A percentile compares a stretch with the other conserved stretches of the same genome.
These are phyloP conservation scores for Phrynocephalus versicolor DNA, from an alignment of 2,113 vertebrate genomes.

Conservation along the genomic window DNA sequence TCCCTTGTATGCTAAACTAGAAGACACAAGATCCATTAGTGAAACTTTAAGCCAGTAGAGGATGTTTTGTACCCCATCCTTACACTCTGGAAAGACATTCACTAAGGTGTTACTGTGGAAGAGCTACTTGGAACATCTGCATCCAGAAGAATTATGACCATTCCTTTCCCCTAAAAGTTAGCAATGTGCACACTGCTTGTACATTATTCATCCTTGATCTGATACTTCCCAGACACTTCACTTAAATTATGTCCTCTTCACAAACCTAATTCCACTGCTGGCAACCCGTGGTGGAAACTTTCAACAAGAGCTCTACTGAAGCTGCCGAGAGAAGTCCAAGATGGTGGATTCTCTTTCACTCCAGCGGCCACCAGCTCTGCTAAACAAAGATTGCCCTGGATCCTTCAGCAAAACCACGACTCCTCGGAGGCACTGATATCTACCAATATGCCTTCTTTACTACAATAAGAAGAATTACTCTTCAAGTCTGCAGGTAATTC, in stretches of 20 bases:
- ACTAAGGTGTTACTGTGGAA: slow-evolving; percentile 32
- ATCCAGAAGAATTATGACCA: neutral
- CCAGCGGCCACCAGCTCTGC: neutral
- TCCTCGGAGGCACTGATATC: neutral
- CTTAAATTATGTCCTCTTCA: slow-evolving; percentile 7
- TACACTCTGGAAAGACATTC: neutral
- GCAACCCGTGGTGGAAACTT: slow-evolving; percentile 26
- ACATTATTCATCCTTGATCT: neutral
- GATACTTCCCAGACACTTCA: slow-evolving; percentile 2
- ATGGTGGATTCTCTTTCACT: neutral
- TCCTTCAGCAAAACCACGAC: neutral
- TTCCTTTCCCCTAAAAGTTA: neutral
- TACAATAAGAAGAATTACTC: neutral
- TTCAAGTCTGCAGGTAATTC: neutral
- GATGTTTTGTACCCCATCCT: accelerated
- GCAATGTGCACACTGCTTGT: neutral
- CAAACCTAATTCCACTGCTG: slow-evolving; percentile 11
- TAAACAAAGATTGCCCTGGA: neutral
- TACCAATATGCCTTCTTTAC: neutral
- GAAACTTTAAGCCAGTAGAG: neutral
- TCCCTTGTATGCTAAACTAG: neutral
- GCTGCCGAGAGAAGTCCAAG: neutral
- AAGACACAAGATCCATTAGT: neutral
- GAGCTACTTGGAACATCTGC: neutral
- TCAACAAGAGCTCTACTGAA: slow-evolving; percentile 26